phyloP scores from a whole-genome alignment of 2,888 invertebrate species.

The Ichneumoninae sp. region DNA sequence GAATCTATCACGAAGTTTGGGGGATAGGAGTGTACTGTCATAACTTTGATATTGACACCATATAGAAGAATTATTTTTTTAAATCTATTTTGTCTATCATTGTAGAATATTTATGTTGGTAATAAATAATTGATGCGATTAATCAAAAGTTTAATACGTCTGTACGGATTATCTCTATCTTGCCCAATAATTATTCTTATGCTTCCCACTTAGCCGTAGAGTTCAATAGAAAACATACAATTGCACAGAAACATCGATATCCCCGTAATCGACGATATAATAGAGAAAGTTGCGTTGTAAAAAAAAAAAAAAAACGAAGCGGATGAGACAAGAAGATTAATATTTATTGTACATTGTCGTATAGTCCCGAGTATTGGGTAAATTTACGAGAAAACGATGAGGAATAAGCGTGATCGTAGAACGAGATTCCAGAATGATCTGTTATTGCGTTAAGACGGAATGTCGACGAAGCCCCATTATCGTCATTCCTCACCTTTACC shows the following conservation, averaged over 20 bases:
- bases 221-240: slow-evolving; percentile 39
- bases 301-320: neutral
- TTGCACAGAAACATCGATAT: slow-evolving; percentile 38
- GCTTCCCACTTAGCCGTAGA: neutral
- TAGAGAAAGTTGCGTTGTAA: slow-evolving; percentile 46
- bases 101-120: slow-evolving; percentile 8
- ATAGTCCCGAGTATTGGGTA: slow-evolving; percentile 1
- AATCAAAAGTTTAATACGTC: neutral
- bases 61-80: neutral
- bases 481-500: slow-evolving; percentile 49
- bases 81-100: slow-evolving; percentile 17
- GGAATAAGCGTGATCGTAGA: neutral
- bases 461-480: slow-evolving; percentile 48
- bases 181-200: slow-evolving; percentile 29
- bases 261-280: slow-evolving; percentile 29
- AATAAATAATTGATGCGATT: slow-evolving; percentile 20
- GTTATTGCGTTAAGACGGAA: slow-evolving; percentile 45
- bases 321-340: slow-evolving; percentile 19
- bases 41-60: neutral
- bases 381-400: slow-evolving; percentile 5
- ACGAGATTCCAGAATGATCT: slow-evolving; percentile 33
- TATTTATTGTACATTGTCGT: slow-evolving; percentile 29
- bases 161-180: neutral
- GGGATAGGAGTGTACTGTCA: neutral
- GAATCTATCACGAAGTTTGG: neutral